phyloP scores from a whole-genome alignment of 2,113 vertebrate genomes.

The Syngnathoides biaculeatus region DNA sequence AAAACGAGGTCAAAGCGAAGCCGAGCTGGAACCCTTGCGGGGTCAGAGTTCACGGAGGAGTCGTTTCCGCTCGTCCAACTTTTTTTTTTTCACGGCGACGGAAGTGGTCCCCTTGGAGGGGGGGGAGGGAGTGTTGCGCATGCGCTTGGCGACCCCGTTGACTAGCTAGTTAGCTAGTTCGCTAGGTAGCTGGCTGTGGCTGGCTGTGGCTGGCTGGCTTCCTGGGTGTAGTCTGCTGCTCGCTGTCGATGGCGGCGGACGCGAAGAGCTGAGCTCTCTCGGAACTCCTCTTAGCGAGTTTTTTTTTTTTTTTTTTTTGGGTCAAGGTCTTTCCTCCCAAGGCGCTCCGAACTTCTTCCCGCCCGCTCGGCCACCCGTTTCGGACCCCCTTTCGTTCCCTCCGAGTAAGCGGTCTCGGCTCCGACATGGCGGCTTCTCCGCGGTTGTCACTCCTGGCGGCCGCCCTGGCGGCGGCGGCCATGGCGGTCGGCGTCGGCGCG shows the following conservation, averaged over 20 bases:
- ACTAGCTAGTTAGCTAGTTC: no score
- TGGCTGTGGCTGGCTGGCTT: background rate
- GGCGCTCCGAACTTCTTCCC: background rate
- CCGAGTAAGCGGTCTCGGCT: background rate
- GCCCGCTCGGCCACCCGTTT: background rate
- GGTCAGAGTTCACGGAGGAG: conserved; percentile 3
- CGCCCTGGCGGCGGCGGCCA: conserved; percentile 35
- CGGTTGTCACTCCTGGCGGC: conserved; percentile 29
- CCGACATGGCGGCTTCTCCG: conserved; percentile 49
- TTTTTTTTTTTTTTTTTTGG: no score
- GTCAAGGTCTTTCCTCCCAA: background rate
- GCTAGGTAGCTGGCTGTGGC: no score
- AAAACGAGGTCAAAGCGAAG: background rate
- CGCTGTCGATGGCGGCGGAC: conserved; percentile 64
- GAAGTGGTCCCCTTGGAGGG: background rate
- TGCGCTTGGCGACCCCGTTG: conserved; percentile 68
- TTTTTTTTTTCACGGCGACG: background rate
- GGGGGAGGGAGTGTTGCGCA: conserved; percentile 5
- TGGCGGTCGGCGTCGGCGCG: conserved; percentile 48
- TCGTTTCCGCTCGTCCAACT: background rate
- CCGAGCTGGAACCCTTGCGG: background rate
- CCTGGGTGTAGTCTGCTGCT: conserved; percentile 67
- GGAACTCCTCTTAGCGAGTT: background rate
- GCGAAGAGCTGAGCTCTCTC: conserved; percentile 44
- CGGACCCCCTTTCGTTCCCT: background rate